phyloP scores from a whole-genome alignment of 2,113 vertebrate genomes.

The Cyprinodon variegatus region DNA sequence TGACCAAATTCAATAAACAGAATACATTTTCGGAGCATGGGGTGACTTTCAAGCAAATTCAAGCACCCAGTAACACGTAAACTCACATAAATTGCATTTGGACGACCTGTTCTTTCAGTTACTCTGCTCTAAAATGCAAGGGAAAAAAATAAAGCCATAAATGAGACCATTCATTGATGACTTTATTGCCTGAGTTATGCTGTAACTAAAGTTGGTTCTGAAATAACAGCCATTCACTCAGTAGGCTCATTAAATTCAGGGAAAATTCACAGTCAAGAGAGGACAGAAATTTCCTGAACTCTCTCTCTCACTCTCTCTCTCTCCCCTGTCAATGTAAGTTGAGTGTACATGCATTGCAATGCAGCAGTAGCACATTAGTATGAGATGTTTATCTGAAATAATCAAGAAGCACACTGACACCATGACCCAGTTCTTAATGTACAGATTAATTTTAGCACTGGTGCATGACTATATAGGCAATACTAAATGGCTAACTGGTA shows the following conservation, averaged over 20 bases:
- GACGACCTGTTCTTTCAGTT: not conserved
- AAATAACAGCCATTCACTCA: not conserved
- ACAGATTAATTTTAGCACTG: slow-evolving; percentile 23
- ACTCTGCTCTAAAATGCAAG: not conserved
- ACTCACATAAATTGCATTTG: not conserved
- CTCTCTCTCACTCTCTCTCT: not conserved
- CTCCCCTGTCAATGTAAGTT: not conserved
- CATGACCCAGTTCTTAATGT: slow-evolving; percentile 69
- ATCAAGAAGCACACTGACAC: slow-evolving; percentile 56
- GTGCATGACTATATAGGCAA: slow-evolving; percentile 15
- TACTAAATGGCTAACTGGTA: not conserved
- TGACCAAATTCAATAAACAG: no score
- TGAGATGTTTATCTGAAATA: slow-evolving; percentile 23
- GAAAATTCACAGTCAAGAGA: not conserved
- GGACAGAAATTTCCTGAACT: not conserved
- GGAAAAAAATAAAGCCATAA: not conserved
- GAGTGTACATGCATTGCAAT: not conserved
- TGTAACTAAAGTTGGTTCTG: not conserved
- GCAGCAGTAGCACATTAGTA: not conserved
- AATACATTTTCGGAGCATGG: no score
- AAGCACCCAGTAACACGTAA: no score
- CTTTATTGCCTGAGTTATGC: not conserved
- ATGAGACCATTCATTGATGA: not conserved
- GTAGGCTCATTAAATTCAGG: not conserved
- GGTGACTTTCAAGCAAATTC: no score